Conservation (phyloP, 2,797 vertebrate genomes). For the Liparis tanakae region DNA sequence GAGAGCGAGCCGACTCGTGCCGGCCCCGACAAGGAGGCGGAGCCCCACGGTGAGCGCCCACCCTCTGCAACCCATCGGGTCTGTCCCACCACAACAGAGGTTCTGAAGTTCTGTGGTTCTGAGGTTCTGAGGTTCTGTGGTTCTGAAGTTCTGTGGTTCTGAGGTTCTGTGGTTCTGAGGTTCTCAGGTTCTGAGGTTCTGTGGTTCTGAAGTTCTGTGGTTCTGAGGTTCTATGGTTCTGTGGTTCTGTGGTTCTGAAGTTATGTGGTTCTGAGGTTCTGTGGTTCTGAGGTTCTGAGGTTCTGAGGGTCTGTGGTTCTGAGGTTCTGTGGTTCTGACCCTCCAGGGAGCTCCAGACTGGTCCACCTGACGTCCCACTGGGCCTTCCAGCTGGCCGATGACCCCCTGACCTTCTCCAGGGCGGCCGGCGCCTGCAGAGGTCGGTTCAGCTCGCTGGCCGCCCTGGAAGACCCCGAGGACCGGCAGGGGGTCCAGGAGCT, state of each 20-base stretch:
- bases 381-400: constrained; percentile 81
- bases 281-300: constrained; percentile 7
- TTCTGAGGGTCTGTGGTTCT: too few species aligned
- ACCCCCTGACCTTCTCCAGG: constrained; percentile 80
- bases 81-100: too few species aligned
- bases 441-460: constrained; percentile 83
- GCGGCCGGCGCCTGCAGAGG: constrained; percentile 85
- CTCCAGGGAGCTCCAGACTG: constrained; percentile 59
- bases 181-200: too few species aligned
- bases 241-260: constrained; percentile 14
- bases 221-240: too few species aligned
- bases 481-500: constrained; percentile 58
- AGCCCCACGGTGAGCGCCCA: constrained; percentile 65
- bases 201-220: too few species aligned
- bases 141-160: too few species aligned
- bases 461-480: constrained; percentile 54
- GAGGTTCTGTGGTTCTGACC: constrained; percentile 24
- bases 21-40: constrained; percentile 40
- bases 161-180: constrained; percentile 16
- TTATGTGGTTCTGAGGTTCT: too few species aligned
- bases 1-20: constrained; percentile 67
- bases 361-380: constrained; percentile 71
- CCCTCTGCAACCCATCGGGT: too few species aligned
- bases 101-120: too few species aligned
- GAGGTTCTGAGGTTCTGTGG: too few species aligned